phyloP scores from a whole-genome alignment of 2,797 vertebrate species.

The Etheostoma perlongum region DNA sequence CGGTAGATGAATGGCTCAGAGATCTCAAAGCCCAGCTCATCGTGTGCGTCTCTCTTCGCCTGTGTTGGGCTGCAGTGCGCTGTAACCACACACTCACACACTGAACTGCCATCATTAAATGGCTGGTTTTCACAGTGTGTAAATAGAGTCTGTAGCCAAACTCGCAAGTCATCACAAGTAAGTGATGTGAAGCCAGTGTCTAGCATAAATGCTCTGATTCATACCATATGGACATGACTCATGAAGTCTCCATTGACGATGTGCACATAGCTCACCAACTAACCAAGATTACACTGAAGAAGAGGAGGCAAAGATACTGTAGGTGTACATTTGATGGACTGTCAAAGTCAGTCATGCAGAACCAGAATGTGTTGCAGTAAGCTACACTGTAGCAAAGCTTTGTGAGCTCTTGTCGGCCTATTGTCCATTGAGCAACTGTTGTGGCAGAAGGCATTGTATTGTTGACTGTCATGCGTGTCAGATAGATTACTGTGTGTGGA shows the following conservation, averaged over 20 bases:
- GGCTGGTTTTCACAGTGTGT: conserved; percentile 55
- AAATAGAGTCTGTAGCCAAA: conserved; percentile 56
- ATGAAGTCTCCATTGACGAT: not conserved
- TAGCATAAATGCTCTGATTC: conserved; percentile 57
- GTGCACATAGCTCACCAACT: conserved; percentile 20
- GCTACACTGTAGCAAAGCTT: conserved; percentile 34
- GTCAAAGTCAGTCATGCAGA: conserved; percentile 42
- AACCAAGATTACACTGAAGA: conserved; percentile 21
- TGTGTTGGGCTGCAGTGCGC: conserved; percentile 39
- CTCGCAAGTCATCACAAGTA: conserved; percentile 32
- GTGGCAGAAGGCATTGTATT: conserved; percentile 57
- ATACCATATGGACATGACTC: conserved; percentile 54
- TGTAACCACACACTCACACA: conserved; percentile 43
- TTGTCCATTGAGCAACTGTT: conserved; percentile 56
- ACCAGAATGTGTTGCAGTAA: conserved; percentile 48
- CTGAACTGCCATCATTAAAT: conserved; percentile 50
- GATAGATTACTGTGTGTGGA: conserved; percentile 49
- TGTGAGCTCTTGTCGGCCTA: conserved; percentile 47
- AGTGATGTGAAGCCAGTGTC: conserved; percentile 39
- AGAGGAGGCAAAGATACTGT: conserved; percentile 6
- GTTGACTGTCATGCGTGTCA: conserved; percentile 56
- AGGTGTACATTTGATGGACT: conserved; percentile 37
- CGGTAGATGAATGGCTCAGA: conserved; percentile 38
- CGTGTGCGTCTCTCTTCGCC: conserved; percentile 27
- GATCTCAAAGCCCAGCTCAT: conserved; percentile 24